A percentile compares a stretch with the other conserved stretches of the same genome.
phyloP scores from a whole-genome alignment of 1,140 invertebrate species.

The Zaprionus davidi region DNA sequence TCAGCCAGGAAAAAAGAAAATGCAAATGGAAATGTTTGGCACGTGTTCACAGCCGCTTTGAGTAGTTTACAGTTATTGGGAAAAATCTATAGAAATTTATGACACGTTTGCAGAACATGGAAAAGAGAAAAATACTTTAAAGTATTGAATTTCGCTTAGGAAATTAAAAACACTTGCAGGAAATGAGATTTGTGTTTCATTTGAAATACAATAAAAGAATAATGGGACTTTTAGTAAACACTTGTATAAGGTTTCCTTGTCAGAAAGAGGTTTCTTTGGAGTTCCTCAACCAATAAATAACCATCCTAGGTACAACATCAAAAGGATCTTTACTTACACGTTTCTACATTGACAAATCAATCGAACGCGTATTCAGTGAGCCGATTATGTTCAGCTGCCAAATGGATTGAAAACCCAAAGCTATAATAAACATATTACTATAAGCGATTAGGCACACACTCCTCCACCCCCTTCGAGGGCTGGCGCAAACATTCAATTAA shows the following conservation, averaged over 20 bases:
- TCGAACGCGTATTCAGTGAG: conserved; percentile 6
- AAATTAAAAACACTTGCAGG: not conserved
- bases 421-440: conserved; percentile 24
- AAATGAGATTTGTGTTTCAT: not conserved
- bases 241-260: not conserved
- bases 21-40: not conserved
- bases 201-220: not conserved
- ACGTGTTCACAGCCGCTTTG: not conserved
- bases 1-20: not conserved
- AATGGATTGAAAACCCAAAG: conserved; percentile 1
- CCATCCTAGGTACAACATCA: not conserved
- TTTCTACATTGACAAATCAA: not conserved
- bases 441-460: not conserved
- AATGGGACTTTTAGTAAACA: not conserved
- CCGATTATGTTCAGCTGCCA: not conserved
- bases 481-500: conserved; percentile 21
- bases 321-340: not conserved
- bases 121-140: not conserved
- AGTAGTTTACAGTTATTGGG: not conserved
- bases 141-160: not conserved
- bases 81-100: not conserved
- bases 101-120: not conserved
- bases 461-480: not conserved
- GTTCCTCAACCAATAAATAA: not conserved
- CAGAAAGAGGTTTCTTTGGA: not conserved